phyloP scores from a whole-genome alignment of 2,113 vertebrate genomes.

The Mesocricetus auratus region DNA sequence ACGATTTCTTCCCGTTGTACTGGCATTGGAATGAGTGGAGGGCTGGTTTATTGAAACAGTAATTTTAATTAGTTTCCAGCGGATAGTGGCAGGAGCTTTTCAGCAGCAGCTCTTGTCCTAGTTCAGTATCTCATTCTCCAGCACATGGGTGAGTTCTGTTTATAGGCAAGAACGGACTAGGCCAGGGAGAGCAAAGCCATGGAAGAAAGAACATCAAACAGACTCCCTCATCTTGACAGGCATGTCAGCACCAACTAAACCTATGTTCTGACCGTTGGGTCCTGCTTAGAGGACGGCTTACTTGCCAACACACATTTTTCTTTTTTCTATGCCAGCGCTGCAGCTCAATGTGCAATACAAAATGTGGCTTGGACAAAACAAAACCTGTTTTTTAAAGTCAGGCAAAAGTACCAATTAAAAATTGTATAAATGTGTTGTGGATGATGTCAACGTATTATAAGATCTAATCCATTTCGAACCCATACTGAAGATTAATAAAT shows the following conservation, averaged over 20 bases:
- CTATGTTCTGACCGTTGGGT: neutral
- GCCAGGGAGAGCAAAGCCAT: neutral
- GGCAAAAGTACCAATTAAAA: constrained; percentile 2
- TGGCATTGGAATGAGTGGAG: constrained; percentile 50
- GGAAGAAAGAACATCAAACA: constrained; percentile 29
- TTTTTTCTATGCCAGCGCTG: neutral
- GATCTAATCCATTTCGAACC: neutral
- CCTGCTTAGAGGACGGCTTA: neutral
- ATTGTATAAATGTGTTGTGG: neutral
- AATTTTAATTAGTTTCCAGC: constrained; percentile 71
- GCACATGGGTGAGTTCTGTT: constrained; percentile 20
- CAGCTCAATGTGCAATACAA: neutral
- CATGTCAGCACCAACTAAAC: neutral
- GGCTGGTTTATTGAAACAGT: constrained; percentile 38
- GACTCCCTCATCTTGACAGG: neutral
- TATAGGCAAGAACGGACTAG: neutral
- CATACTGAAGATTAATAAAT: constrained; percentile 29
- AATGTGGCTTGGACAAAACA: neutral
- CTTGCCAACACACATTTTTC: neutral
- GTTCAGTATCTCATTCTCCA: constrained; percentile 52
- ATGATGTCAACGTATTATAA: neutral
- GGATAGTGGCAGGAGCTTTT: constrained; percentile 43
- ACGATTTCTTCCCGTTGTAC: neutral
- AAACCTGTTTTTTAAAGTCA: neutral
- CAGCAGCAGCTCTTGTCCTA: constrained; percentile 21